These are phyloP conservation scores for Diplodus sargus DNA, from an alignment of 2,797 vertebrate genomes.

Conservation along the genomic window DNA sequence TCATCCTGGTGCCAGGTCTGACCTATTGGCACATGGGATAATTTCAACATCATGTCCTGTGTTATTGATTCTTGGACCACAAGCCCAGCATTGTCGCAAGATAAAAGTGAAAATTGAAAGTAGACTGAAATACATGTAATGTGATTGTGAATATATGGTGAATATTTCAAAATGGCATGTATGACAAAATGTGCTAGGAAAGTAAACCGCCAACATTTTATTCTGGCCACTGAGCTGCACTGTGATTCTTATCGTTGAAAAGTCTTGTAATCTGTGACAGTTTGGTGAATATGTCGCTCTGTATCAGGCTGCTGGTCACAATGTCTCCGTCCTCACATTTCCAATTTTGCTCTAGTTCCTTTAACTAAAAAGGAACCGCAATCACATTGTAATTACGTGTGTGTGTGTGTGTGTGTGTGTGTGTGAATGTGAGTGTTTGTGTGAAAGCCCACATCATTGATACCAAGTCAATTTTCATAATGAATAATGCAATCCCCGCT, in stretches of 20 bases:
- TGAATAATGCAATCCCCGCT: slow-evolving; percentile 71
- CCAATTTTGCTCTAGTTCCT: not conserved
- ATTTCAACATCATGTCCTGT: too few species aligned
- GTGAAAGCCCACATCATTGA: slow-evolving; percentile 9
- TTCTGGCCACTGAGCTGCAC: too few species aligned
- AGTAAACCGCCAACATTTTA: too few species aligned
- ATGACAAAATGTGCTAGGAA: too few species aligned
- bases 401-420: slow-evolving; percentile 13
- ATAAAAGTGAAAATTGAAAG: too few species aligned
- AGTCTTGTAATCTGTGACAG: not conserved
- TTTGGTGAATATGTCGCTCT: not conserved
- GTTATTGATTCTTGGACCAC: too few species aligned
- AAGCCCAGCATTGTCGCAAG: too few species aligned
- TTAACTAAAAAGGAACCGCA: slow-evolving; percentile 10
- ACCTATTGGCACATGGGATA: too few species aligned
- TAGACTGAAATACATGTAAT: too few species aligned
- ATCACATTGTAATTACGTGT: slow-evolving; percentile 13
- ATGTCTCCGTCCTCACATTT: not conserved
- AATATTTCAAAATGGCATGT: too few species aligned
- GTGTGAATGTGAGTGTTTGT: not conserved
- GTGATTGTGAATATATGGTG: too few species aligned
- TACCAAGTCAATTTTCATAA: slow-evolving; percentile 57
- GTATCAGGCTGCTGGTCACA: not conserved
- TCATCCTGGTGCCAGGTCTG: too few species aligned
- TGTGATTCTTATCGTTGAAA: not conserved